Percentiles rank a stretch among this genome's conserved stretches.
phyloP scores from a whole-genome alignment of 2,113 vertebrate species.

The Conger conger region DNA sequence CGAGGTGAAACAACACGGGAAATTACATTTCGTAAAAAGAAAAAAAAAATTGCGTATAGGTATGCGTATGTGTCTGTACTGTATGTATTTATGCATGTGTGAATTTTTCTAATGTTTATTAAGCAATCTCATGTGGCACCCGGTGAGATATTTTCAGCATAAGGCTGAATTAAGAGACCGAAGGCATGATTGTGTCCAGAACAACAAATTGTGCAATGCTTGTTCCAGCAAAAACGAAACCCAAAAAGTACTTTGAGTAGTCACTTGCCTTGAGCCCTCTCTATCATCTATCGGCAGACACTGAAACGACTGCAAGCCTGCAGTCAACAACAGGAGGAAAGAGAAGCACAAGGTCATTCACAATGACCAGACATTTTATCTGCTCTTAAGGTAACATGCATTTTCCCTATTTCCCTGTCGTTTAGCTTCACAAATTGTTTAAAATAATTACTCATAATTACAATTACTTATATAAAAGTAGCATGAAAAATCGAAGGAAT shows the following conservation, averaged over 20 bases:
- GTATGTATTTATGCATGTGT: constrained; percentile 54
- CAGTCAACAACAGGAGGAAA: not conserved
- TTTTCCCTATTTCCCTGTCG: no score
- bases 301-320: not conserved
- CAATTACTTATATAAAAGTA: no score
- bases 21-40: constrained; percentile 65
- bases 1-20: constrained; percentile 76
- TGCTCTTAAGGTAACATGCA: not conserved
- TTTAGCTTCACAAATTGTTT: no score
- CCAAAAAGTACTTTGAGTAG: not conserved
- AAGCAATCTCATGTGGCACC: constrained; percentile 63
- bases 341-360: not conserved
- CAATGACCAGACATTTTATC: not conserved
- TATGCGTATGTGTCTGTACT: no score
- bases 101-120: constrained; percentile 75
- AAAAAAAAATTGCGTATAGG: no score
- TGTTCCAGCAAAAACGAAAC: not conserved
- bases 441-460: no score
- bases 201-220: constrained; percentile 27
- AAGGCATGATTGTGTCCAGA: constrained; percentile 49
- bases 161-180: constrained; percentile 50
- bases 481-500: no score
- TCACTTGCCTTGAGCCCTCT: not conserved
- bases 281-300: not conserved
- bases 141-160: constrained; percentile 53